Conservation (phyloP, 2,113 vertebrate genomes). For the Limanda limanda region DNA sequence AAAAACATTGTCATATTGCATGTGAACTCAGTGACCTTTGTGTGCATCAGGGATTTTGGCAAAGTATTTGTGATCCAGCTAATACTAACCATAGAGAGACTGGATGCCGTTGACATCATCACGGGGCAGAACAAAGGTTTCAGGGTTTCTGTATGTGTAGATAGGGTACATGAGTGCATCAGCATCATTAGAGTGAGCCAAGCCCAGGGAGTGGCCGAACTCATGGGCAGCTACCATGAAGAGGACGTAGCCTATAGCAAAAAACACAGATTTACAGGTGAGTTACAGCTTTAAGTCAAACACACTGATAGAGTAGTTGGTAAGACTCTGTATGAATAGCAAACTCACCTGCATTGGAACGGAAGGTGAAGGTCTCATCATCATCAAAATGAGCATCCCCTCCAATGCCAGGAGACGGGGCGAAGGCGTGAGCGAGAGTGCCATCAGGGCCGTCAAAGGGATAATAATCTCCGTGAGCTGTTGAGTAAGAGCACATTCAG, state of each 20-base stretch:
- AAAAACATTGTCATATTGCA: background rate
- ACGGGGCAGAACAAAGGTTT: conserved; percentile 83
- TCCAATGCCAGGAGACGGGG: conserved; percentile 79
- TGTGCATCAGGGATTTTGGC: background rate
- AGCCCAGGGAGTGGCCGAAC: conserved; percentile 93
- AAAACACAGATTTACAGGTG: background rate
- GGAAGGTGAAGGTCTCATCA: conserved; percentile 83
- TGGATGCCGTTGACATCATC: conserved; percentile 94
- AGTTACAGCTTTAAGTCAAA: background rate
- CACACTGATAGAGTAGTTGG: background rate
- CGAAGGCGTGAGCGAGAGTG: conserved; percentile 88
- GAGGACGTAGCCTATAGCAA: conserved; percentile 85
- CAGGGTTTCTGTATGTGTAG: conserved; percentile 84
- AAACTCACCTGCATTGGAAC: conserved; percentile 66
- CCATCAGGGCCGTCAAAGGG: conserved; percentile 86
- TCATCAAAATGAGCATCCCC: conserved; percentile 95
- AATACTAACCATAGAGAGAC: conserved; percentile 88
- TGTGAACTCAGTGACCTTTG: background rate
- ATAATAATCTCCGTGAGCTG: conserved; percentile 85
- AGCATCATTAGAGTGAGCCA: conserved; percentile 88
- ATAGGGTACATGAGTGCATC: conserved; percentile 92
- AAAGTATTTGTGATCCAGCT: background rate
- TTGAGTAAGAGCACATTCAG: background rate
- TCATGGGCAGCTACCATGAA: conserved; percentile 95
- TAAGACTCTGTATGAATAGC: background rate